These are phyloP conservation scores for Odontomachus brunneus DNA, from an alignment of 1,140 invertebrate species.

Conservation along the genomic window DNA sequence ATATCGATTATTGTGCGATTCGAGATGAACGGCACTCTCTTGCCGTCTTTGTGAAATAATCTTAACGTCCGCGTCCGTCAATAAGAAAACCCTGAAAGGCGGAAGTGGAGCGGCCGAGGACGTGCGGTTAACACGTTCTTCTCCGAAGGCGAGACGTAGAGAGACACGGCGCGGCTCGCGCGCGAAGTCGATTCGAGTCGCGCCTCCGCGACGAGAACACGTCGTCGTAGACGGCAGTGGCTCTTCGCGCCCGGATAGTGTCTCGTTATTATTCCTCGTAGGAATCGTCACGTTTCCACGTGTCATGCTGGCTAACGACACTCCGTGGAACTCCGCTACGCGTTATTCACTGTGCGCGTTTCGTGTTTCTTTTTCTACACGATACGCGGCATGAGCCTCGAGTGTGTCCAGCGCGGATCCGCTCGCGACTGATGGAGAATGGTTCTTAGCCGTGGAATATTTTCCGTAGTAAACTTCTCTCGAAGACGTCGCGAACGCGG, in stretches of 20 bases:
- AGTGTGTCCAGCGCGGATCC: not conserved
- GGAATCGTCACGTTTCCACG: conserved; percentile 47
- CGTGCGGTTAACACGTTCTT: too few relatives aligned
- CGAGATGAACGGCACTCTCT: not conserved
- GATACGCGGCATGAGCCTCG: not conserved
- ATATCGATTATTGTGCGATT: not conserved
- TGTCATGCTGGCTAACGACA: conserved; percentile 53
- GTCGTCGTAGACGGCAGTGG: not conserved
- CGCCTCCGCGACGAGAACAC: too few relatives aligned
- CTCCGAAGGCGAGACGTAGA: not conserved
- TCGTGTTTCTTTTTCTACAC: not conserved
- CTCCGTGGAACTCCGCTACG: not conserved
- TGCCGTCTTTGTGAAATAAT: not conserved
- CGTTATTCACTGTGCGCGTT: conserved; percentile 19
- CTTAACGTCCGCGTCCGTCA: not conserved
- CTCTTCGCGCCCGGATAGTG: not conserved
- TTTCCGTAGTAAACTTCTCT: too few relatives aligned
- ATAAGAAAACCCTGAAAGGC: not conserved
- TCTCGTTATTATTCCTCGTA: conserved; percentile 30
- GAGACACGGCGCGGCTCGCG: not conserved
- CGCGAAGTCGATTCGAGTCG: not conserved
- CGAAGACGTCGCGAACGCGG: too few relatives aligned
- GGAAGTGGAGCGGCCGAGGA: not conserved
- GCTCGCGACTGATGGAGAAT: not conserved
- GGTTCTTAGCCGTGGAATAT: not conserved